Percentiles rank a stretch among this genome's conserved stretches.
Conservation (phyloP, 2,797 vertebrate genomes). For the Antrozous pallidus region DNA sequence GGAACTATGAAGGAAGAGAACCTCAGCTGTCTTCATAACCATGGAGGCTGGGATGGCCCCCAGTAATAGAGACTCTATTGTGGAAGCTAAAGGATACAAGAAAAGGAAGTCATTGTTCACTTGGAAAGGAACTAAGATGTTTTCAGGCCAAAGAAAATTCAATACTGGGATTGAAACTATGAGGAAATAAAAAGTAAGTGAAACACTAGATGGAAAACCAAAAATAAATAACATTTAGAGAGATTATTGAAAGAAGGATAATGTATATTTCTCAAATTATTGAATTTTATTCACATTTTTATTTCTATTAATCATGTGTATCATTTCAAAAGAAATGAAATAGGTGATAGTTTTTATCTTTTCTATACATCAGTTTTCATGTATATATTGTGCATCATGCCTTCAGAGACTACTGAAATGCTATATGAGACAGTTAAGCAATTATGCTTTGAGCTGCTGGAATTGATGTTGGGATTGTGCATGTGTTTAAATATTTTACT, state of each 20-base stretch:
- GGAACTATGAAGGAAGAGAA: slow-evolving; percentile 54
- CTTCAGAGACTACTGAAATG: not conserved
- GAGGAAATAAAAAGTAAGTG: slow-evolving; percentile 29
- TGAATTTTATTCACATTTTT: slow-evolving; percentile 21
- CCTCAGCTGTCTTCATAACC: slow-evolving; percentile 47
- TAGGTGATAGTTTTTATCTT: not conserved
- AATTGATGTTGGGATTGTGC: not conserved
- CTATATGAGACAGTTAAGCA: not conserved
- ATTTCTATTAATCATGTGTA: not conserved
- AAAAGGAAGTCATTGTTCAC: slow-evolving; percentile 62
- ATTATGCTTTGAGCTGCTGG: not conserved
- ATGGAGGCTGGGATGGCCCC: slow-evolving; percentile 47
- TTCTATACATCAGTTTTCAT: not conserved
- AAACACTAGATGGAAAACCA: not conserved
- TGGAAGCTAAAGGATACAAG: slow-evolving; percentile 25
- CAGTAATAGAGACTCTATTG: slow-evolving; percentile 40
- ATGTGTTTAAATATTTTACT: not conserved
- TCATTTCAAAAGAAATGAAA: slow-evolving; percentile 24
- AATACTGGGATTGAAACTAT: slow-evolving; percentile 30
- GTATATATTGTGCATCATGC: not conserved
- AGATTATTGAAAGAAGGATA: not conserved
- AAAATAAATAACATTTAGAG: slow-evolving; percentile 3
- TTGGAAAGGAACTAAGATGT: slow-evolving; percentile 51
- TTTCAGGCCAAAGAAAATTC: slow-evolving; percentile 59
- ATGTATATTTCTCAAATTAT: not conserved